A percentile compares a stretch with the other conserved stretches of the same genome.
Conservation (phyloP, 2,888 invertebrate species). For the Gisinianus flammeolus region DNA sequence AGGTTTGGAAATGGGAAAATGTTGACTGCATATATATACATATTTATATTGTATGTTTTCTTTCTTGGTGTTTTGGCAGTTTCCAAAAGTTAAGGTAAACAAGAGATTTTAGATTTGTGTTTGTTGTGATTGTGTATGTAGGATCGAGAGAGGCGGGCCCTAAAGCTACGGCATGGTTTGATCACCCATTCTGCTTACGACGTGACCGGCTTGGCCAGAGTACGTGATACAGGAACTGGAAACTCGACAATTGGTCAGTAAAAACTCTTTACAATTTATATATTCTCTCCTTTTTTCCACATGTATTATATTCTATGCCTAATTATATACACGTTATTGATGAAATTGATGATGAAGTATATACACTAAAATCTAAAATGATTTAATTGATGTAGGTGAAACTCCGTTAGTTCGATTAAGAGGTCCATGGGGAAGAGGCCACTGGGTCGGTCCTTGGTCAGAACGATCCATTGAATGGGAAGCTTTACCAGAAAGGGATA, state of each 20-base stretch:
- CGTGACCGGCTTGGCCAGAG: constrained; percentile 71
- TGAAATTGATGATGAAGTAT: background rate
- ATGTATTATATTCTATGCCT: no score
- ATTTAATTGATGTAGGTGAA: background rate
- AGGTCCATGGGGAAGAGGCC: constrained; percentile 72
- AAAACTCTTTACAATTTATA: constrained; percentile 62
- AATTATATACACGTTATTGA: background rate
- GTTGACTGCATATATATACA: no score
- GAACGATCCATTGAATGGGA: constrained; percentile 75
- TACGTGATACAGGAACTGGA: constrained; percentile 64
- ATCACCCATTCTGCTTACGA: constrained; percentile 74
- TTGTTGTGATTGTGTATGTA: constrained; percentile 50
- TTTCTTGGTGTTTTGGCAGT: no score
- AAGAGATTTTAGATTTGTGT: background rate
- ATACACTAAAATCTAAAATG: background rate
- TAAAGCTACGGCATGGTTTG: constrained; percentile 69
- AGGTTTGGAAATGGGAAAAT: no score
- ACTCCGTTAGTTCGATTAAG: constrained; percentile 66
- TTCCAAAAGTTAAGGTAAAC: background rate
- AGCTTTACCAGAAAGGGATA: constrained; percentile 69
- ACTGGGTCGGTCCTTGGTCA: constrained; percentile 77
- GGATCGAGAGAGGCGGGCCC: constrained; percentile 67
- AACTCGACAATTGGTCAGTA: constrained; percentile 61
- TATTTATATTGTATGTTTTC: no score
- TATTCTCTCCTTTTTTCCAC: no score